Percentiles rank a stretch among this genome's conserved stretches.
Evolutionary conservation across 30 jellyfish, hydroid and myxozoan genomes (phyloP).

Genomic region (Cassiopea andromeda): DNA sequence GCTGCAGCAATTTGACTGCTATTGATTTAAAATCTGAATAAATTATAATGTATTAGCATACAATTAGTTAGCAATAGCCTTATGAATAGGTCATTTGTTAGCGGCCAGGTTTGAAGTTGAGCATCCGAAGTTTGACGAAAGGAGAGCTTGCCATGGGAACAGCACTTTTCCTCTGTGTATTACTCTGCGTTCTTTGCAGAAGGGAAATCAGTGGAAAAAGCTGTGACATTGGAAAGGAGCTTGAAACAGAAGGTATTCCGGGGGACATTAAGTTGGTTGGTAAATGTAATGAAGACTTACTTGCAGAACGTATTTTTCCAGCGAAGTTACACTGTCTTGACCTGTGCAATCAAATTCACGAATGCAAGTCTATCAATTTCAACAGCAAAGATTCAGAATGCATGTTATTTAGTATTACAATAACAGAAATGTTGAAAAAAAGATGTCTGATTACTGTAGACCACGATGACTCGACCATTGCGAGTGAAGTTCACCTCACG

Average conservation of each 20-base stretch:
- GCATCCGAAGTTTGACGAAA: no score
- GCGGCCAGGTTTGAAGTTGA: no score
- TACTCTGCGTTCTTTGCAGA: background rate
- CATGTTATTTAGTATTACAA: conserved; percentile 6
- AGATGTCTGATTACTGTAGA: conserved; percentile 15
- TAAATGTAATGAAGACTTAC: background rate
- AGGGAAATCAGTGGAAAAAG: background rate
- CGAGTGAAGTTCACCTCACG: conserved; percentile 1
- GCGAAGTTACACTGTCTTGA: conserved; percentile 42
- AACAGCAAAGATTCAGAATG: conserved; percentile 1
- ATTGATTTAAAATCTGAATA: no score
- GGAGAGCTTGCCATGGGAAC: no score
- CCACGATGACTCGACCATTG: background rate
- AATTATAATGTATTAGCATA: no score
- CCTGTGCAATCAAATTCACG: conserved; percentile 11
- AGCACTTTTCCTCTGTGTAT: background rate
- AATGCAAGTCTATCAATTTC: conserved; percentile 42
- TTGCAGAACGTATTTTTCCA: background rate
- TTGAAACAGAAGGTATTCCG: background rate
- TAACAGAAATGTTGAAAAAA: background rate
- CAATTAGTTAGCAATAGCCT: no score
- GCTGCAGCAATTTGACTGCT: no score
- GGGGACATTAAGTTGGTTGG: background rate
- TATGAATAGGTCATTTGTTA: no score
- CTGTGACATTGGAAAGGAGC: background rate